Evolutionary conservation across 2,888 invertebrate genomes (phyloP).

Genomic region (Acrobasis consociella): DNA sequence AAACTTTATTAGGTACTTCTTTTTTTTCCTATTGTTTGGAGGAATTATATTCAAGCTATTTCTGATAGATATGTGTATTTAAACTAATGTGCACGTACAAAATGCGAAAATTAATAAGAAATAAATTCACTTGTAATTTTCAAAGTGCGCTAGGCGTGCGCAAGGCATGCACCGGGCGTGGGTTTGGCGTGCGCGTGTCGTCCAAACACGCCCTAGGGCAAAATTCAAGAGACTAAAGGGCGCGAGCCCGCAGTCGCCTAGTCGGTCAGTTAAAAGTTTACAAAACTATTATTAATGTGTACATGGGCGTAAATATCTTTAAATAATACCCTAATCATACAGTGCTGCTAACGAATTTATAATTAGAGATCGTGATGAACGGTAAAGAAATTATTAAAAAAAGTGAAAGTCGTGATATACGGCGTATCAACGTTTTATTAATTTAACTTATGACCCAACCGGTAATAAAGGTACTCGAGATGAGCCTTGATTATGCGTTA

Average conservation of each 20-base stretch:
- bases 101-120: no score
- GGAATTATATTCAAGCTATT: no score
- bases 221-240: background rate
- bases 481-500: background rate
- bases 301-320: conserved; percentile 36
- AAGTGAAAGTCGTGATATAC: conserved; percentile 38
- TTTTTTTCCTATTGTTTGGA: no score
- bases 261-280: conserved; percentile 22
- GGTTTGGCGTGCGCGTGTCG: no score
- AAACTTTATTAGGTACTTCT: no score
- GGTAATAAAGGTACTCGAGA: conserved; percentile 8
- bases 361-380: conserved; percentile 35
- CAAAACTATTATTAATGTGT: conserved; percentile 30
- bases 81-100: no score
- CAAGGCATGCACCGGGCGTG: no score
- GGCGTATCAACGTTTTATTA: conserved; percentile 23
- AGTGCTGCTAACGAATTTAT: conserved; percentile 29
- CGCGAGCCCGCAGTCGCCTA: no score
- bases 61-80: no score
- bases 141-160: no score
- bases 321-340: conserved; percentile 33
- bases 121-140: no score
- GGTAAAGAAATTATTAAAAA: conserved; percentile 32
- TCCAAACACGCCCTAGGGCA: no score
- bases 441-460: conserved; percentile 24